These are phyloP conservation scores for Oscheius sp. DNA, from an alignment of 2,888 invertebrate species.

Conservation along the genomic window DNA sequence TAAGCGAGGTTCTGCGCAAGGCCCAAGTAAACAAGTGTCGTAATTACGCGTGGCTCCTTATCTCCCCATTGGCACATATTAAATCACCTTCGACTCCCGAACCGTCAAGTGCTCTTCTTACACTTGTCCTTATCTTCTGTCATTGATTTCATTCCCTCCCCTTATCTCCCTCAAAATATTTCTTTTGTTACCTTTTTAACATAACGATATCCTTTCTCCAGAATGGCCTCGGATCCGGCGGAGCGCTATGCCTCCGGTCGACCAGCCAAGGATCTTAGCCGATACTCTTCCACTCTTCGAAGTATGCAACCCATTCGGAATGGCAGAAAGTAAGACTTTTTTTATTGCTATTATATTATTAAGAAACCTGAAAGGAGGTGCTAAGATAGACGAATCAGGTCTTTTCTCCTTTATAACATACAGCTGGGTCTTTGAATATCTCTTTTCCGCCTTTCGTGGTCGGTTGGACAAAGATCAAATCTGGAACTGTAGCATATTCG, in stretches of 20 bases:
- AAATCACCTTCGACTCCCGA: constrained; percentile 12
- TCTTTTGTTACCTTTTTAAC: background rate
- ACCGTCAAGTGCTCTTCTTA: background rate
- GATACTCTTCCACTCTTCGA: constrained; percentile 36
- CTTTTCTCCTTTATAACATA: constrained; percentile 72
- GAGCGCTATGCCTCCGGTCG: constrained; percentile 33
- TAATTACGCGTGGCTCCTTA: background rate
- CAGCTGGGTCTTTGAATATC: constrained; percentile 72
- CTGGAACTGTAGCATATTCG: constrained; percentile 70
- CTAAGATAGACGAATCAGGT: constrained; percentile 70
- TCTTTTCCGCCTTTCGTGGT: constrained; percentile 69
- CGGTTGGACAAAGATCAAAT: constrained; percentile 53
- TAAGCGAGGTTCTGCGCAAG: background rate
- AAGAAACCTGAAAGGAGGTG: constrained; percentile 43
- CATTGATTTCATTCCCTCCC: constrained; percentile 6
- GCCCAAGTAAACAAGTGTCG: background rate
- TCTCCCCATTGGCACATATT: constrained; percentile 8
- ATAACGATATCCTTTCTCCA: background rate
- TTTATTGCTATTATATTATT: background rate
- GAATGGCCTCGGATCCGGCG: constrained; percentile 36
- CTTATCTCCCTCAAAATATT: background rate
- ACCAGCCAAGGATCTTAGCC: constrained; percentile 32
- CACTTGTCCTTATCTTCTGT: constrained; percentile 11
- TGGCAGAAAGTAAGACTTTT: constrained; percentile 26
- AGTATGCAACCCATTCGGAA: constrained; percentile 35